Evolutionary conservation across 1,140 invertebrate species (phyloP), one percentile per base, ranked within the genome.

Genomic region (Drosophila biarmipes): DNA sequence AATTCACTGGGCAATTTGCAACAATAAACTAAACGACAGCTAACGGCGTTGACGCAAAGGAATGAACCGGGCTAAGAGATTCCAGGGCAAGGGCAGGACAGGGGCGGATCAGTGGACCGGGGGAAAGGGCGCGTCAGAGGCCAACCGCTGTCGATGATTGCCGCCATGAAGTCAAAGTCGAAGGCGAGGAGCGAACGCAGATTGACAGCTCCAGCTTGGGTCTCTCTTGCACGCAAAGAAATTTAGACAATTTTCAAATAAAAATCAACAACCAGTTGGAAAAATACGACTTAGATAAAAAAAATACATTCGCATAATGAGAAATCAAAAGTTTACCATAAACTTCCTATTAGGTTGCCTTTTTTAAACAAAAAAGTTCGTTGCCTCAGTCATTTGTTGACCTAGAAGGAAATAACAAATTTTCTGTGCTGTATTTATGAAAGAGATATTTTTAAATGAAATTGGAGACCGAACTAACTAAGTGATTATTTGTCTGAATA

Each of bases 1-100:
- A 86, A 86, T 86, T 86, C 82, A 86, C 81, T 81, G 81, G 87
- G 55, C 81, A 87, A 87, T 87, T 86, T 86, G 81, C 81, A 87
- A 86, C 81, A 86, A 86, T 86, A 86, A 87, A 87, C 78, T 86
- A 86, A 87, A 86, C 81, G 81, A 86, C 82, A 86, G 81, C 81
- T 86, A 87, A 86, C 82, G 81, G 81, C 81, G 81, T 86, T 86
- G 81, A 86, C 81, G 81, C 81, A 78, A 81, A 86, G 82, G 74
- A 78, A 86, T 86, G 81, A 78, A 49, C 78, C 61, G 67, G 76
- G 59, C 61, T 53, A 48, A 75, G 52, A 45, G 52, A 43, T 48
- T 49, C 61, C 53, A 42, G 37, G 46, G 40, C 51, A 63, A 55
- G 34, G 46, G 46, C 35, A 54, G 40, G 52, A 10, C 29, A 31